Conservation (phyloP, 2,113 vertebrate genomes). For the Gnathonemus longibarbis region DNA sequence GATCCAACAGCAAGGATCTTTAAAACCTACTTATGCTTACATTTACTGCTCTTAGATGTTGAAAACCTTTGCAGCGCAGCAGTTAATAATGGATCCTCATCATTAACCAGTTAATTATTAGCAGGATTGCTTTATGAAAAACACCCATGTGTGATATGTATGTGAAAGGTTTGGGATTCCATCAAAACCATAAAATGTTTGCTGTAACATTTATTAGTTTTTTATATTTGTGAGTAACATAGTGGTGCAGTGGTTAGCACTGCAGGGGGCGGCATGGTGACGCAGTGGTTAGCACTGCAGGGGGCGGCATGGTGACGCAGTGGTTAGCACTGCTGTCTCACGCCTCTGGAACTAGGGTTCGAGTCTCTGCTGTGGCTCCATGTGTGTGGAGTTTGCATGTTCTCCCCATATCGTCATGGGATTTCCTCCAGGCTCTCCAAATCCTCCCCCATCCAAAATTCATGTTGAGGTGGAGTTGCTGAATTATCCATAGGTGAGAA, state of each 20-base stretch:
- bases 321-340: background rate
- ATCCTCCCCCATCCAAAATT: background rate
- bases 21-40: background rate
- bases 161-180: background rate
- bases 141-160: background rate
- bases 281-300: background rate
- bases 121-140: background rate
- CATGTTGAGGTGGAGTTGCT: background rate
- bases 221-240: background rate
- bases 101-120: background rate
- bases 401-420: background rate
- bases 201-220: background rate
- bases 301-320: background rate
- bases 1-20: background rate
- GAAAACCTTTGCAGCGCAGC: background rate
- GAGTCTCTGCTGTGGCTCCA: background rate
- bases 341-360: background rate
- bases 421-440: background rate
- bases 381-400: background rate
- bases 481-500: background rate
- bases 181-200: background rate
- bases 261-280: background rate
- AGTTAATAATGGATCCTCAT: background rate
- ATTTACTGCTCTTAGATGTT: background rate
- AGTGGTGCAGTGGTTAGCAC: background rate